These are phyloP conservation scores for Chrysoperla carnea DNA, from an alignment of 1,140 invertebrate genomes.

Conservation along the genomic window DNA sequence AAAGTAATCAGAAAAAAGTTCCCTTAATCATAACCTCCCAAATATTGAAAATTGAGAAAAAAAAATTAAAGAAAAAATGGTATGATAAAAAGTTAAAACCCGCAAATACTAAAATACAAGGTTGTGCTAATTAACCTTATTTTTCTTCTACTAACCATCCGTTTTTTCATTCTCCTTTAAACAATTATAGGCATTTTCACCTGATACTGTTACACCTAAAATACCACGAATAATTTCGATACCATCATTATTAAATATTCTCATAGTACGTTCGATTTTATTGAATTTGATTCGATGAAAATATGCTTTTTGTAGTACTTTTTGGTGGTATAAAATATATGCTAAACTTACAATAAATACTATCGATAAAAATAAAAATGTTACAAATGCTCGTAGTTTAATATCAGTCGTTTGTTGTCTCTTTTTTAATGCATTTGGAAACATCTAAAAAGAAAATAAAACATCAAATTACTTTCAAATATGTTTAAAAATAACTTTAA, in stretches of 20 bases:
- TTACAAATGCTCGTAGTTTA: conserved; percentile 64
- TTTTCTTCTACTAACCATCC: no score
- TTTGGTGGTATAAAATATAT: conserved; percentile 64
- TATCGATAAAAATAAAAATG: conserved; percentile 59
- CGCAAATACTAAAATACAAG: no score
- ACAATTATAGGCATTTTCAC: conserved; percentile 50
- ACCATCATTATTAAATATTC: conserved; percentile 45
- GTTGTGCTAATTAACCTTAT: no score
- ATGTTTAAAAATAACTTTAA: no score
- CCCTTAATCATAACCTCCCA: no score
- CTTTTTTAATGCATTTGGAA: conserved; percentile 30
- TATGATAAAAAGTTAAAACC: no score
- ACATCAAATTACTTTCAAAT: no score
- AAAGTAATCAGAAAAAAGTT: no score
- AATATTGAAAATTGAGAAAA: no score
- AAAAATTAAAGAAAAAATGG: no score
- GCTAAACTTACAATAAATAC: conserved; percentile 66
- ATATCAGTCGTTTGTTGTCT: conserved; percentile 45
- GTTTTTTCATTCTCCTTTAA: conserved; percentile 35
- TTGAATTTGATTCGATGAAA: conserved; percentile 73
- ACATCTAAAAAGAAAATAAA: conserved; percentile 23
- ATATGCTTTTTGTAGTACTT: conserved; percentile 61
- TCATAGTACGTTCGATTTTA: conserved; percentile 53
- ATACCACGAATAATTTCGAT: conserved; percentile 50
- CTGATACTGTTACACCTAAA: conserved; percentile 37